Conservation (phyloP, 2,113 vertebrate species). For the Lamprologus sp. region DNA sequence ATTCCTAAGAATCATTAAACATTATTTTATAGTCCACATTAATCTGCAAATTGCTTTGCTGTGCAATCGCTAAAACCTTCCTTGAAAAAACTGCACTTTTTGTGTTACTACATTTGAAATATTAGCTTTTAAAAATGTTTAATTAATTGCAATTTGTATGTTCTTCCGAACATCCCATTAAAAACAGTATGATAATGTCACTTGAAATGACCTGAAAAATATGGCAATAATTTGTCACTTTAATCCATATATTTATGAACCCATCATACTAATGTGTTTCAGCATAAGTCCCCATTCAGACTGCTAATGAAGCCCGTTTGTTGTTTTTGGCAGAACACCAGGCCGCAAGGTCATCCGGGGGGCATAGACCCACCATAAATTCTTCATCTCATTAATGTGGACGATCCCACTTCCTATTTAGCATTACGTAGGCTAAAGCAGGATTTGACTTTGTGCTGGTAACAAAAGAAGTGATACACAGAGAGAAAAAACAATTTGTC, state of each 20-base stretch:
- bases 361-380: neutral
- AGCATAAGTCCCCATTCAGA: conserved; percentile 15
- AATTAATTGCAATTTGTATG: neutral
- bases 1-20: neutral
- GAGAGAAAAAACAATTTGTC: neutral
- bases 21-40: neutral
- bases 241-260: conserved; percentile 29
- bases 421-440: neutral
- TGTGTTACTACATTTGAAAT: neutral
- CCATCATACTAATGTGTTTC: conserved; percentile 30
- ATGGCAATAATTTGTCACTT: conserved; percentile 9
- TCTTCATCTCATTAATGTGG: neutral
- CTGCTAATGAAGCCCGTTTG: conserved; percentile 39
- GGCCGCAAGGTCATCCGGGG: conserved; percentile 12
- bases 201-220: neutral
- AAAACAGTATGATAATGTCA: neutral
- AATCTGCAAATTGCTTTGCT: neutral
- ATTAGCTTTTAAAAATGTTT: neutral
- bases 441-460: neutral
- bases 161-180: neutral
- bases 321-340: conserved; percentile 34
- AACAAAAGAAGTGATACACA: neutral
- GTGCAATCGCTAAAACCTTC: neutral
- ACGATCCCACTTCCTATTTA: neutral
- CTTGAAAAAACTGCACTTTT: neutral